Percentiles rank a stretch among this genome's conserved stretches.
Conservation (phyloP, 2,888 invertebrate genomes). For the Meiosimyza decipiens region DNA sequence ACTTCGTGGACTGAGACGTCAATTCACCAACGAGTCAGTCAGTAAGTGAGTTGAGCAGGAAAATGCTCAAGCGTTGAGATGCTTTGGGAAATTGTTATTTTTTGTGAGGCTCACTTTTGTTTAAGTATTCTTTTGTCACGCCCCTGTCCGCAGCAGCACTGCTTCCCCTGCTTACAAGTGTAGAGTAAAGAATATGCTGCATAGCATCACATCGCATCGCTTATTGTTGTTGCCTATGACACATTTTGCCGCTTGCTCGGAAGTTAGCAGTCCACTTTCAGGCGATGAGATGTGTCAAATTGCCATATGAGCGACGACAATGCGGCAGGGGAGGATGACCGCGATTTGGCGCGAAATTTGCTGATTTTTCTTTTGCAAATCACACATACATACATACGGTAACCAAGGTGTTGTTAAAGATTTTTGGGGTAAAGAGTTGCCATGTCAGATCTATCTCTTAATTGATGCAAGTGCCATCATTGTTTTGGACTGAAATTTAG, state of each 20-base stretch:
- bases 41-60: constrained; percentile 46
- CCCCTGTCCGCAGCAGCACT: constrained; percentile 11
- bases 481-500: no score
- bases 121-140: neutral
- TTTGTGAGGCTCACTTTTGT: constrained; percentile 31
- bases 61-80: constrained; percentile 45
- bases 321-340: constrained; percentile 49
- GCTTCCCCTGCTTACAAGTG: constrained; percentile 26
- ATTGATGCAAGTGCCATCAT: neutral
- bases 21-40: constrained; percentile 26
- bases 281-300: constrained; percentile 39
- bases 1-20: neutral
- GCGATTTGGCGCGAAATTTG: constrained; percentile 56
- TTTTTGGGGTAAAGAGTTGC: constrained; percentile 9
- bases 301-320: constrained; percentile 42
- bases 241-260: constrained; percentile 48
- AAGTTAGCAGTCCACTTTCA: constrained; percentile 49
- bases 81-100: constrained; percentile 35
- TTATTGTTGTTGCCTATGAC: constrained; percentile 49
- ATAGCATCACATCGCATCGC: constrained; percentile 27
- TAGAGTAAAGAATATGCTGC: constrained; percentile 41
- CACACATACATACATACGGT: neutral
- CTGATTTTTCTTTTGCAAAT: constrained; percentile 39
- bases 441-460: constrained; percentile 32
- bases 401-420: constrained; percentile 11